Evolutionary conservation across 2,888 invertebrate species (phyloP).

Genomic region (Caenorhabditis zanzibari): DNA sequence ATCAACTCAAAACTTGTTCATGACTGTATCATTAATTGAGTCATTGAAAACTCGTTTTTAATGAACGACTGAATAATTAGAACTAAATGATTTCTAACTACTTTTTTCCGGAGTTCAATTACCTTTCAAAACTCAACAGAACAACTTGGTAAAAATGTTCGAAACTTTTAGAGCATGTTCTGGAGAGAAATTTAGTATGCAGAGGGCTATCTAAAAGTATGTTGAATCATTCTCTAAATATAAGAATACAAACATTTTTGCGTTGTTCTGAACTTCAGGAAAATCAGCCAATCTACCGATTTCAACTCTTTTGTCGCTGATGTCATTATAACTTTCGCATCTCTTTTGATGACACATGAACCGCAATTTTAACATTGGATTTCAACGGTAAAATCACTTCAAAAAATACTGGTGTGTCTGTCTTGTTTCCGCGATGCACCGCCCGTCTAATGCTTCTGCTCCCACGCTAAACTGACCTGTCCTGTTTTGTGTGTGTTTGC

Average conservation of each 20-base stretch:
- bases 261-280: neutral
- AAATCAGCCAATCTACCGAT: conserved; percentile 24
- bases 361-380: conserved; percentile 57
- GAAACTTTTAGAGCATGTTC: no score
- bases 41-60: no score
- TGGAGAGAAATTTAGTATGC: no score
- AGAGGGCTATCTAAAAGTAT: no score
- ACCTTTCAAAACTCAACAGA: no score
- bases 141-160: no score
- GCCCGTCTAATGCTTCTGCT: conserved; percentile 42
- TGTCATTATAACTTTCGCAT: conserved; percentile 23
- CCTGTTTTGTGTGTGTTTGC: conserved; percentile 58
- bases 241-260: neutral
- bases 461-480: conserved; percentile 52
- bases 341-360: conserved; percentile 54
- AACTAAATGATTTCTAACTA: no score
- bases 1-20: neutral
- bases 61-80: no score
- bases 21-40: neutral
- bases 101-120: no score
- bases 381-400: conserved; percentile 53
- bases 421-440: conserved; percentile 51
- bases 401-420: conserved; percentile 49
- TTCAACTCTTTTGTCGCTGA: conserved; percentile 25
- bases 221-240: no score